Evolutionary conservation across 2,888 invertebrate species (phyloP), one percentile per base, ranked within the genome.

Genomic region (Gortyna flavago): DNA sequence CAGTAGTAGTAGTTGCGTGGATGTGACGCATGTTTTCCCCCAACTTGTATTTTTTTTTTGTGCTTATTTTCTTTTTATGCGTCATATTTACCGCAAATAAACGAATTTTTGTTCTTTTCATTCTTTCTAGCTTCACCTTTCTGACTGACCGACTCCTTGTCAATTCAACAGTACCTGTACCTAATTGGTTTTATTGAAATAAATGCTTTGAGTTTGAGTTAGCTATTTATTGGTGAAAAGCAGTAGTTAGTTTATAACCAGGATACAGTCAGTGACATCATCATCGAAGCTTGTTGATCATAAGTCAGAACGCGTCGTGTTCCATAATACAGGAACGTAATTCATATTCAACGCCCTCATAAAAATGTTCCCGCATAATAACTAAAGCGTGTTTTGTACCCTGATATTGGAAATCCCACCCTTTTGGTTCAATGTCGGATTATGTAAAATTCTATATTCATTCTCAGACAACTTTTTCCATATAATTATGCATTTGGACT

Each of bases 291-390:
- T 18, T 51, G 57, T 68, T 41, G 70, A 76, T 85, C 82, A 76
- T 48, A 73, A 83, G 86, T 76, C 83, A 68, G 67, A 7, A 61
- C 71, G 35, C 73, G 74, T 83, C 68, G n/a, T 75, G 64, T 72
- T 51, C 65, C 66, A 68, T 54, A 86, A 72, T 79, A 75, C 25
- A 64, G 64, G 54, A 72, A 75, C 65, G 70, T 75, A 75, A 80
- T 78, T 88, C 61, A 77, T 82, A 88, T 84, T 82, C 79, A 84
- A 77, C 72, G 62, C 75, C 75, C n/a, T 75, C 81, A 79, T 70
- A 78, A 72, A 75, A 79, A 73, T 76, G 51, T 79, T 62, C 72
- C 65, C 64, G 62, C 73, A 81, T 76, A 81, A 76, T 69, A 80
- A 77, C 72, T 81, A 67, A 73, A 66, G 51, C 75, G 51, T 67